These are phyloP conservation scores for Osmerus eperlanus DNA, from an alignment of 2,113 vertebrate genomes.

Conservation along the genomic window DNA sequence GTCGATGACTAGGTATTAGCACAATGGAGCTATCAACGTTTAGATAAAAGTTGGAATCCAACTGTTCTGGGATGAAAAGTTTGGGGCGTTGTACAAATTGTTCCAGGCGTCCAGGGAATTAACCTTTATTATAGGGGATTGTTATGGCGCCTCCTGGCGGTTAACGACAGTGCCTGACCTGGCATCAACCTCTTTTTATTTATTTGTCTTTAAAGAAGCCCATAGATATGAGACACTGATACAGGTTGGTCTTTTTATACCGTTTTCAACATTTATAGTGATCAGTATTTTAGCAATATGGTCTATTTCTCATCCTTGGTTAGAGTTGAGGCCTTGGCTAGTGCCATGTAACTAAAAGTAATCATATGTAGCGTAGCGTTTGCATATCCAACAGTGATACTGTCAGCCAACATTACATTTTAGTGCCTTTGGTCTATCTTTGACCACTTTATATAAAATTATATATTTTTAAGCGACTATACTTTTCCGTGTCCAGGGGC, in stretches of 20 bases:
- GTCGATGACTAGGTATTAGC: slow-evolving; percentile 4
- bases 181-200: slow-evolving; percentile 15
- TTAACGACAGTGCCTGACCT: slow-evolving; percentile 30
- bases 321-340: background rate
- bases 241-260: background rate
- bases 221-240: background rate
- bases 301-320: background rate
- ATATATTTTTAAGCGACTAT: background rate
- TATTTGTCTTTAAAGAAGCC: background rate
- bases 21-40: slow-evolving; percentile 23
- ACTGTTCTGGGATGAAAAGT: slow-evolving; percentile 46
- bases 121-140: slow-evolving; percentile 43
- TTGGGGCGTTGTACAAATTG: slow-evolving; percentile 74
- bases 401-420: too few species aligned
- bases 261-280: background rate
- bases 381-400: too few species aligned
- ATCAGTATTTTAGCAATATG: background rate
- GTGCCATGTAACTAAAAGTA: background rate
- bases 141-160: slow-evolving; percentile 65
- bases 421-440: background rate
- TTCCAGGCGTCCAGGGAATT: slow-evolving; percentile 56
- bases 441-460: background rate
- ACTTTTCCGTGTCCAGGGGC: slow-evolving; percentile 14
- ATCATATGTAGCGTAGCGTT: too few species aligned
- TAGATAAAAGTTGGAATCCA: slow-evolving; percentile 30